Evolutionary conservation across 64 coral and sea anemone genomes (phyloP).

Genomic region (Dendrophyllia cribrosa): DNA sequence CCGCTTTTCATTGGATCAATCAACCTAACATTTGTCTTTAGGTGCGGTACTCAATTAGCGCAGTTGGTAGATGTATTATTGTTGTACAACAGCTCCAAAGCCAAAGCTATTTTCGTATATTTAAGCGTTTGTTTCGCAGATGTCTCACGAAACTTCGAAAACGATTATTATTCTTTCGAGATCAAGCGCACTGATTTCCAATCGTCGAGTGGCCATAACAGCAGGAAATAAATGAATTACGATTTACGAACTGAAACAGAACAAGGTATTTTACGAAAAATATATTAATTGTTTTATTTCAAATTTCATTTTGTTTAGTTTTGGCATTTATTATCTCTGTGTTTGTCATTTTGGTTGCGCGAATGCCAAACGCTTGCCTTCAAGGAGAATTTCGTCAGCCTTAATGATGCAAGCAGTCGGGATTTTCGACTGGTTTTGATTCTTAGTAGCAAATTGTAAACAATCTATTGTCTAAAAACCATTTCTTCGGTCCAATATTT

Average conservation of each 20-base stretch:
- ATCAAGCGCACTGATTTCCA: no score
- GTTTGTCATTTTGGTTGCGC: neutral
- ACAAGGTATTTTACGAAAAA: neutral
- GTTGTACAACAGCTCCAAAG: constrained; percentile 12
- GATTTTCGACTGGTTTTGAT: constrained; percentile 49
- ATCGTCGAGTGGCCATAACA: neutral
- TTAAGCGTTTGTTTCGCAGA: neutral
- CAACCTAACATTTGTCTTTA: neutral
- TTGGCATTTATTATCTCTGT: constrained; percentile 3
- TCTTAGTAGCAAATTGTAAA: constrained; percentile 56
- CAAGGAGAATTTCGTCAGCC: neutral
- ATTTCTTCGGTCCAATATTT: constrained; percentile 53
- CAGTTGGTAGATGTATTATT: neutral
- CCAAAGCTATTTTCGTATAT: constrained; percentile 4
- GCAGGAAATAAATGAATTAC: no score
- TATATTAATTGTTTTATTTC: neutral
- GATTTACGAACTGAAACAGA: neutral
- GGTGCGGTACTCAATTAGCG: constrained; percentile 14
- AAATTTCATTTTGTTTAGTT: neutral
- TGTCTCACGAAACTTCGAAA: neutral
- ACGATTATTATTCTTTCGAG: neutral
- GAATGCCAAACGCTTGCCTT: neutral
- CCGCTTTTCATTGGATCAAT: neutral
- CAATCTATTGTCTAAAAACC: constrained; percentile 50
- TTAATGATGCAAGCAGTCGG: constrained; percentile 23